Evolutionary conservation across 2,797 vertebrate species (phyloP).

Genomic region (Mormyrus proboscirostris): DNA sequence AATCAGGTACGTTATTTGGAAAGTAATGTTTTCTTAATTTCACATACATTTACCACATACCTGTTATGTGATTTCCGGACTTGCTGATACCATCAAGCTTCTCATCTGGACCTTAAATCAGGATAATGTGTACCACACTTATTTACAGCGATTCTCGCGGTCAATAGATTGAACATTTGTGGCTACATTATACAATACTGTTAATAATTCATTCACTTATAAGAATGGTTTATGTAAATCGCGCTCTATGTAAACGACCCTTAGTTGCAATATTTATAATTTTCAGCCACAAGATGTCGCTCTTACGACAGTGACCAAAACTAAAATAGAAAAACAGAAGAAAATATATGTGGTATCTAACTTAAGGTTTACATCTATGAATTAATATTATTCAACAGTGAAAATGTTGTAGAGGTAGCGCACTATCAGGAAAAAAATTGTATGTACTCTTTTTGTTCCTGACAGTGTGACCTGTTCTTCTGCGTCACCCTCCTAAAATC

Average conservation of each 20-base stretch:
- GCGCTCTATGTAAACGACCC: background rate
- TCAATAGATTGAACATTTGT: background rate
- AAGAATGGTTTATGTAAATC: background rate
- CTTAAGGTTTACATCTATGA: background rate
- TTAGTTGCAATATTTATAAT: background rate
- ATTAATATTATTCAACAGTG: background rate
- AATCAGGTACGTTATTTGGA: background rate
- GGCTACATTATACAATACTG: background rate
- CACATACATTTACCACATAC: background rate
- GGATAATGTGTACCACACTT: background rate
- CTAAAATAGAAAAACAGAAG: background rate
- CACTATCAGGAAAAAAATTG: background rate
- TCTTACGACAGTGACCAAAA: background rate
- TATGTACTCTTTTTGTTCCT: background rate
- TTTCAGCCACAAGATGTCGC: slow-evolving; percentile 24
- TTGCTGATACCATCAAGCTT: background rate
- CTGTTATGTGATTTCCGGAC: background rate
- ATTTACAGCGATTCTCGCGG: background rate
- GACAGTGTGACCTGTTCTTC: background rate
- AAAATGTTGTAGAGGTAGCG: background rate
- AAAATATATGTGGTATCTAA: background rate
- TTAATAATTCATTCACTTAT: background rate
- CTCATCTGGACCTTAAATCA: background rate
- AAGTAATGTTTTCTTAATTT: background rate
- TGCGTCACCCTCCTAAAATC: background rate